Conservation (phyloP, 2,797 vertebrate species). For the Emydoidea blandingii region DNA sequence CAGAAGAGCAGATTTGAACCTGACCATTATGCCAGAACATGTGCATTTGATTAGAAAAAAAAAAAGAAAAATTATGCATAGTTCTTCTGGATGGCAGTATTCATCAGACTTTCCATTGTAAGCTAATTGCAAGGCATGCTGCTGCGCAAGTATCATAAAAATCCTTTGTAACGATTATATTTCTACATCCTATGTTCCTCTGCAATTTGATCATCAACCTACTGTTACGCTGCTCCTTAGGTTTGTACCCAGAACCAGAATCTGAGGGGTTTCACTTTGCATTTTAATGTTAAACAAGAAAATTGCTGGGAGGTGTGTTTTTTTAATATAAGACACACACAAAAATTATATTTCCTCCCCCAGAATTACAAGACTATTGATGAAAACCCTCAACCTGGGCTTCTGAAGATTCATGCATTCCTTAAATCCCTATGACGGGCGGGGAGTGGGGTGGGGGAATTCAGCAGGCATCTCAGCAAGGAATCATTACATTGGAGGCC, state of each 20-base stretch:
- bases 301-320: neutral
- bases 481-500: neutral
- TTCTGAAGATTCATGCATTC: neutral
- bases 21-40: conserved; percentile 71
- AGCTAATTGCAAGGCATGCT: conserved; percentile 60
- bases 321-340: neutral
- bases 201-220: neutral
- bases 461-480: neutral
- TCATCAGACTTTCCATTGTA: conserved; percentile 63
- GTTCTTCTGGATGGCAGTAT: conserved; percentile 61
- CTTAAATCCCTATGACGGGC: neutral
- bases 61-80: conserved; percentile 66
- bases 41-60: conserved; percentile 75
- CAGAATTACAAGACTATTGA: neutral
- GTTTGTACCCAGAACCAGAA: neutral
- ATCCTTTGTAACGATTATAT: conserved; percentile 23
- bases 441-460: too few species aligned
- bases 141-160: conserved; percentile 51
- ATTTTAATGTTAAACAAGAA: neutral
- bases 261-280: neutral
- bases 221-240: neutral
- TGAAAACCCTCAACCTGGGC: neutral
- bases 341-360: neutral
- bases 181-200: neutral
- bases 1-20: conserved; percentile 77